Evolutionary conservation across 2,888 invertebrate genomes (phyloP).

Genomic region (Pristionchus fissidentatus): DNA sequence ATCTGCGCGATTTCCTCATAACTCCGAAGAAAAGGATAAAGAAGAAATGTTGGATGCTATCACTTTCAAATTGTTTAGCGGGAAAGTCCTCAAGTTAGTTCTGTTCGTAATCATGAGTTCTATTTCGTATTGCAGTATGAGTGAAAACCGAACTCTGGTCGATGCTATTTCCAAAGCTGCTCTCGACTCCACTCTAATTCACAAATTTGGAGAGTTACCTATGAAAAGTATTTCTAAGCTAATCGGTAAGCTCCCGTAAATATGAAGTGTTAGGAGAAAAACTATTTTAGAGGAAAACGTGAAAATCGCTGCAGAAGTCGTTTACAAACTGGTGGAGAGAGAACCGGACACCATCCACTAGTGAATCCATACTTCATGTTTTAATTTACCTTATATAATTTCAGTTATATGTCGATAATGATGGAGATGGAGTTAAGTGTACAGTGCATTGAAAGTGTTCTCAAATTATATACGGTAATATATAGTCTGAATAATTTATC

Average conservation of each 20-base stretch:
- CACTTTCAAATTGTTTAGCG: constrained; percentile 5
- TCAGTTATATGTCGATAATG: constrained; percentile 33
- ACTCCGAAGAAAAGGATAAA: not conserved
- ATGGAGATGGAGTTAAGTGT: constrained; percentile 41
- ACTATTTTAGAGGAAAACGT: constrained; percentile 7
- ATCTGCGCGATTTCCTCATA: not conserved
- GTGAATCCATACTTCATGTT: not conserved
- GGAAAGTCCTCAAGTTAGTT: constrained; percentile 35
- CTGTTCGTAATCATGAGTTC: not conserved
- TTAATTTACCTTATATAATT: not conserved
- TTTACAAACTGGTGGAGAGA: constrained; percentile 27
- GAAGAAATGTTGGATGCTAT: constrained; percentile 6
- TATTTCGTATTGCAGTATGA: constrained; percentile 22
- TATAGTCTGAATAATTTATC: not conserved
- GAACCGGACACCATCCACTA: constrained; percentile 4
- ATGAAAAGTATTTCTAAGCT: constrained; percentile 13
- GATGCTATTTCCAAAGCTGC: constrained; percentile 12
- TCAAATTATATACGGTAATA: constrained; percentile 24
- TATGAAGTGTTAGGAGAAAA: not conserved
- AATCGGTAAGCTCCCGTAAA: constrained; percentile 15
- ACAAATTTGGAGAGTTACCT: constrained; percentile 1
- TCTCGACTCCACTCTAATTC: not conserved
- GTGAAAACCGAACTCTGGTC: constrained; percentile 2
- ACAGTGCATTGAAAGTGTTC: not conserved
- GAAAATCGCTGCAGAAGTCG: constrained; percentile 32